These are phyloP conservation scores for Mercenaria mercenaria DNA, from an alignment of 1,140 invertebrate species.

Conservation along the genomic window DNA sequence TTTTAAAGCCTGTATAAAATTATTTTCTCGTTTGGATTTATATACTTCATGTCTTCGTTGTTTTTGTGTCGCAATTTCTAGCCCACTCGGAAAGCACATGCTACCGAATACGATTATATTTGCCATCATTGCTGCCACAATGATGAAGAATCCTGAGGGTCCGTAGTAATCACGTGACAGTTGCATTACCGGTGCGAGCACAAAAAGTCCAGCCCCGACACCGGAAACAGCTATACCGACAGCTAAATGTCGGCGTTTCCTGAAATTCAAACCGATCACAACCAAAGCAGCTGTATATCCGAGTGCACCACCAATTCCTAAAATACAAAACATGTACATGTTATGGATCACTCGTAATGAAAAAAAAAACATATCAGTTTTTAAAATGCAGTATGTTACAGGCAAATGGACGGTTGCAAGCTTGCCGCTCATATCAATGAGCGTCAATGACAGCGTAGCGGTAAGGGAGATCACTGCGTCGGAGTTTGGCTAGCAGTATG, in stretches of 20 bases:
- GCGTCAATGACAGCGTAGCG: too few relatives aligned
- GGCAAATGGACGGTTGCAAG: too few relatives aligned
- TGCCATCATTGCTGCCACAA: conserved; percentile 39
- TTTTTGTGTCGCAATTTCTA: conserved; percentile 24
- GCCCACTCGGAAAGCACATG: conserved; percentile 38
- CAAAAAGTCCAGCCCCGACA: conserved; percentile 37
- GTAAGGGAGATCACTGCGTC: too few relatives aligned
- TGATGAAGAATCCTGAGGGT: conserved; percentile 37
- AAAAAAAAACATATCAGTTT: too few relatives aligned
- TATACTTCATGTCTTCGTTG: neutral
- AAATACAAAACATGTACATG: neutral
- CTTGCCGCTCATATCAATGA: too few relatives aligned
- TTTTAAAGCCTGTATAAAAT: neutral
- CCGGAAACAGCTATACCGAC: conserved; percentile 39
- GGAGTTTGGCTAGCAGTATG: too few relatives aligned
- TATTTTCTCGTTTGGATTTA: neutral
- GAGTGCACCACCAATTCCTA: conserved; percentile 47
- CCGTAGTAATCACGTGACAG: conserved; percentile 50
- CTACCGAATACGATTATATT: conserved; percentile 44
- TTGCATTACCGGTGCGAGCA: conserved; percentile 10
- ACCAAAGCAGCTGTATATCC: conserved; percentile 54
- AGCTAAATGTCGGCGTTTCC: conserved; percentile 24
- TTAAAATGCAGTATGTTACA: too few relatives aligned
- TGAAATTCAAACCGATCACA: conserved; percentile 53
- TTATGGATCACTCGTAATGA: too few relatives aligned